Conservation (phyloP, 2,113 vertebrate species). For the Anthoscopus minutus region DNA sequence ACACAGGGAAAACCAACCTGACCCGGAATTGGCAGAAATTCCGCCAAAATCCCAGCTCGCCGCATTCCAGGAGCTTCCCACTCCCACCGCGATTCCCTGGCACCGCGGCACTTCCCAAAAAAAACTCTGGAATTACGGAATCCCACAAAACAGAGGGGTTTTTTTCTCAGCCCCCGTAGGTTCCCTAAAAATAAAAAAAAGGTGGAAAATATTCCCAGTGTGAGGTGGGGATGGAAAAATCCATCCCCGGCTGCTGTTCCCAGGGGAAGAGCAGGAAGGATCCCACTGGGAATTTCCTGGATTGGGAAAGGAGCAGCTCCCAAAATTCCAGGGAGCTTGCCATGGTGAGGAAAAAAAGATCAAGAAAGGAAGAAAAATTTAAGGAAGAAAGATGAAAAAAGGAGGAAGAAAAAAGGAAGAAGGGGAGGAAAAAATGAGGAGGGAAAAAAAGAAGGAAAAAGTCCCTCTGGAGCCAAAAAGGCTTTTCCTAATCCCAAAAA, state of each 20-base stretch:
- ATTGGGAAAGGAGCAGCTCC: neutral
- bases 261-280: neutral
- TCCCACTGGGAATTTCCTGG: neutral
- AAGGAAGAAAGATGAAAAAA: too few species aligned
- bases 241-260: neutral
- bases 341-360: fast-evolving
- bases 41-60: neutral
- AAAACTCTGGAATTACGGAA: neutral
- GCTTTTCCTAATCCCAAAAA: neutral
- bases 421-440: too few species aligned
- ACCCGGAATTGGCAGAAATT: neutral
- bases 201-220: neutral
- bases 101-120: neutral
- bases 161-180: neutral
- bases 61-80: neutral
- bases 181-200: neutral
- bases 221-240: neutral
- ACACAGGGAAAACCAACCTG: fast-evolving
- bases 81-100: neutral
- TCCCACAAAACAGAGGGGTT: neutral
- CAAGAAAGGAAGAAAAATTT: too few species aligned
- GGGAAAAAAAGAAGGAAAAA: too few species aligned
- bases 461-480: neutral
- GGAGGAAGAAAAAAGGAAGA: too few species aligned
- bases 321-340: neutral